Base-by-base conservation (phyloP, 1,140 invertebrate genomes). In the Psilanteris sp. region DNA sequence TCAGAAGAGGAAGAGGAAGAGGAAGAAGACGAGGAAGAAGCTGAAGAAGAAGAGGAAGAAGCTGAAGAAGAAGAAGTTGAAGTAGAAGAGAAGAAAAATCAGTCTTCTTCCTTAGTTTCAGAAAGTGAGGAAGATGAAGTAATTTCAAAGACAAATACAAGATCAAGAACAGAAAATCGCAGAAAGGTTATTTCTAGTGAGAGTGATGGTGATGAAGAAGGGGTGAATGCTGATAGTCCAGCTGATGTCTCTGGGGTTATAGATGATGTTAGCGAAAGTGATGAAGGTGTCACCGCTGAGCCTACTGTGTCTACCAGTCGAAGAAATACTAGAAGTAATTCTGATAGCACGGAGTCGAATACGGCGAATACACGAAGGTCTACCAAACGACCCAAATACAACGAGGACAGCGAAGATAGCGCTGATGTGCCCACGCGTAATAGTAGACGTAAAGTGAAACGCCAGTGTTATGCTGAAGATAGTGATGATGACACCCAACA, bases 381-480 rank as follows among this genome's bases (percentile, higher is more conserved):
- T 31, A 14, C 43, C 8, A 75, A 90, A 75, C 62, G 86, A 73
- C 90, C 90, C 2, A 88, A 86, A 4, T 93, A 93, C 78, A 92
- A 92, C 79, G 92, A 92, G 77, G 91, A 93, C 74, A 91, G 91
- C 66, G 86, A 87, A 0, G 85, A 81, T 3, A 87, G 82, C 68
- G 74, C 46, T 18, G 41, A 61, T 0, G 57, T 76, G 1, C 86
- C 85, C 9, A 70, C 80, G 6, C 11, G 64, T 10, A 84, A 84
- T 73, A 86, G 84, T 24, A 74, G 79, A 0, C 79, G 86, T 5
- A 80, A 78, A 22, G 72, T 86, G 2, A 87, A 86, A 15, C 67
- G 85, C 7, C 82, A 79, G 14, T 85, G 81, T 48, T 88, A 89
- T 6, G 84, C 80, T 6, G 79, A 74, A 37, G 77, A 76, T 0